phyloP scores from a whole-genome alignment of 2,113 vertebrate genomes.

The Urocolius indicus region DNA sequence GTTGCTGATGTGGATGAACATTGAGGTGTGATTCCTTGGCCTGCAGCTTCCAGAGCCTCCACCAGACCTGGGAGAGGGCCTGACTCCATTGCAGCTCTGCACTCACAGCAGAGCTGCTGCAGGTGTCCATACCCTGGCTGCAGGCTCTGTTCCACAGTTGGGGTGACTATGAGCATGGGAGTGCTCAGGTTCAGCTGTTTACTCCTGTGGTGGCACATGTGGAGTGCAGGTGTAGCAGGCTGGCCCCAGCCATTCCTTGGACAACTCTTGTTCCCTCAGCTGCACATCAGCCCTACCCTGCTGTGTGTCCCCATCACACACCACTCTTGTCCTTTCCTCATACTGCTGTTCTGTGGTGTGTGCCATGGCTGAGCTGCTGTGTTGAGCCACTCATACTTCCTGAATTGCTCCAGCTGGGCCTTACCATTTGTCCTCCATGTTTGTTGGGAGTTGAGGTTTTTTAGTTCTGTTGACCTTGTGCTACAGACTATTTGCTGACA shows the following conservation, averaged over 20 bases:
- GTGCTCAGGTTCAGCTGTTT: not conserved
- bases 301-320: accelerated
- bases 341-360: accelerated
- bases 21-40: not conserved
- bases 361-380: not conserved
- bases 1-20: too few relatives aligned
- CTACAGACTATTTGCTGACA: not conserved
- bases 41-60: not conserved
- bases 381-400: not conserved
- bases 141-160: not conserved
- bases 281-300: not conserved
- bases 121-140: not conserved
- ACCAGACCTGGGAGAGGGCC: not conserved
- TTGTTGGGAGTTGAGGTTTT: not conserved
- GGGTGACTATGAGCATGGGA: not conserved
- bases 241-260: not conserved
- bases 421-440: not conserved
- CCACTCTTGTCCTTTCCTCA: not conserved
- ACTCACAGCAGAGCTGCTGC: not conserved
- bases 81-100: not conserved
- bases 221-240: not conserved
- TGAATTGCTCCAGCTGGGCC: accelerated
- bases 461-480: not conserved
- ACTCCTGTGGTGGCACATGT: not conserved
- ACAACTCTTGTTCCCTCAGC: not conserved